Evolutionary conservation across 2,113 vertebrate genomes (phyloP), one percentile per base, ranked within the genome.

Genomic region (Apistogramma diplotaenia): DNA sequence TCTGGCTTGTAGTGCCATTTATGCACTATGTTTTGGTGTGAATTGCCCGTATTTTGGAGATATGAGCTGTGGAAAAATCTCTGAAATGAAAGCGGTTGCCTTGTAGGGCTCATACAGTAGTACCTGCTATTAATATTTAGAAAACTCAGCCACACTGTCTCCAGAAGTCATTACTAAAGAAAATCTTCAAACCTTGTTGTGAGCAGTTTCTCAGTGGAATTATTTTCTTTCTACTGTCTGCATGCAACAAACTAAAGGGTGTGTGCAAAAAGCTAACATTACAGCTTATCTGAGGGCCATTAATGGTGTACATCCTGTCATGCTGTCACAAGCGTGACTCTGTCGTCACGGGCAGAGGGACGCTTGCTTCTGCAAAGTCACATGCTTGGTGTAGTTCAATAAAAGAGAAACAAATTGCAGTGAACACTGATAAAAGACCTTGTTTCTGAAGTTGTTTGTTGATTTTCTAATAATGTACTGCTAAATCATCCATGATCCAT

Each of bases 391-490:
- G 25, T 43, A 70, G 40, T 7, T 49, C 2, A 19, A 13, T 76
- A 54, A 55, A 79, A 40, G 55, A n/a, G 74, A 84, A 40, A n/a
- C n/a, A n/a, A 27, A 21, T 29, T 56, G 55, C 23, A 4, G 8
- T 15, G 6, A 43, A 18, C 7, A 53, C 77, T 23, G 60, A 77
- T 27, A 72, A 71, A 83, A 76, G 25, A 67, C 35, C 18, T 11
- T 0, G 1, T 78, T 78, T 78, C 46, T 74, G 15, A 59, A 49
- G 49, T 43, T 11, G 29, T 35, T 46, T 57, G 89, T 72, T 89
- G 87, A 84, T 89, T 84, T 62, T 16, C 46, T 15, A 71, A 84
- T 77, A 81, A 76, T 8, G 16, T 21, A 27, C 61, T 25, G 19
- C 18, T 0, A n/a, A 71, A 71, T 62, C 85, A 77, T 83, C 75